Evolutionary conservation across 2,888 invertebrate species (phyloP).

Genomic region (Clunio marinus): DNA sequence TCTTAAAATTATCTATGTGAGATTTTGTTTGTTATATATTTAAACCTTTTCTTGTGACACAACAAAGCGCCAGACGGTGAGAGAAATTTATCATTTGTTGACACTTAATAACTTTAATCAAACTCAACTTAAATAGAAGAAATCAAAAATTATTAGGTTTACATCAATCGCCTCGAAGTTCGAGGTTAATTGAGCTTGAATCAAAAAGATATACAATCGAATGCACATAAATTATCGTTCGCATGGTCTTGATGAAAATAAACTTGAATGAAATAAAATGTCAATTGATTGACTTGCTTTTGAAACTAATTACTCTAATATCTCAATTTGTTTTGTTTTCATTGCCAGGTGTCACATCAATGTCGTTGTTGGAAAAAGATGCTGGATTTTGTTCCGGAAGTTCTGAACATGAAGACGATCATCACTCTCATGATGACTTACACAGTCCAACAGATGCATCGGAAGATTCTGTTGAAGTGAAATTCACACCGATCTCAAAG

Average conservation of each 20-base stretch:
- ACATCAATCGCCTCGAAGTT: too few relatives aligned
- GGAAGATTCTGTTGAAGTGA: conserved; percentile 63
- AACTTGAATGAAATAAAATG: not conserved
- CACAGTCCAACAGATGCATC: conserved; percentile 62
- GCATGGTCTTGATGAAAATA: not conserved
- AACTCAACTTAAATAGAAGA: too few relatives aligned
- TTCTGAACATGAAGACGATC: conserved; percentile 59
- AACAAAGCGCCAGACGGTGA: too few relatives aligned
- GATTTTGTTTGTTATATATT: too few relatives aligned
- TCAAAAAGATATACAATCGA: conserved; percentile 5
- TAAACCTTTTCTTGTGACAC: too few relatives aligned
- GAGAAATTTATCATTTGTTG: too few relatives aligned
- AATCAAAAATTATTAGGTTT: too few relatives aligned
- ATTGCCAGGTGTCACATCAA: conserved; percentile 47
- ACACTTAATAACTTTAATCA: too few relatives aligned
- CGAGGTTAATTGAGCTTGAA: too few relatives aligned
- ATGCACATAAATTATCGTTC: conserved; percentile 19
- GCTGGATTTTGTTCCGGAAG: conserved; percentile 69
- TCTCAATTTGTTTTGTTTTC: conserved; percentile 38
- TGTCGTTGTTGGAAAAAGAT: conserved; percentile 52
- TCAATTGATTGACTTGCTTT: not conserved
- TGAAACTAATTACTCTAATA: conserved; percentile 12
- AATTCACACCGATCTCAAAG: conserved; percentile 56
- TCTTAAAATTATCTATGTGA: not conserved
- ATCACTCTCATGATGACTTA: conserved; percentile 49